A percentile compares a stretch with the other conserved stretches of the same genome.
These are phyloP conservation scores for Diabrotica virgifera DNA, from an alignment of 1,140 invertebrate species.

Conservation along the genomic window DNA sequence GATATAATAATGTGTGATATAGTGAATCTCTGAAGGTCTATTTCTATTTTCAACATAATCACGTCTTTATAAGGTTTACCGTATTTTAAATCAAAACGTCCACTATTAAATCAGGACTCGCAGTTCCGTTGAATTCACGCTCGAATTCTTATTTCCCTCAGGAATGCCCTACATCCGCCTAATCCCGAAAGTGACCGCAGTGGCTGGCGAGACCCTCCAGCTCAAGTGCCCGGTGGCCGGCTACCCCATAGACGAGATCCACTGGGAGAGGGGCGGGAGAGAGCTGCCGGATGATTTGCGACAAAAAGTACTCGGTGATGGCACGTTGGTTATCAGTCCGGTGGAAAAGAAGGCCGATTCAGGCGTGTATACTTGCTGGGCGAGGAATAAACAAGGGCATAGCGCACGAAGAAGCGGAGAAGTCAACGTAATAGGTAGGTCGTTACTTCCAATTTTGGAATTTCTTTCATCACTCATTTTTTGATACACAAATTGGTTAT, in stretches of 20 bases:
- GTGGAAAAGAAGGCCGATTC: slow-evolving; percentile 74
- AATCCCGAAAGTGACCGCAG: slow-evolving; percentile 81
- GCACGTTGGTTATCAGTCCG: slow-evolving; percentile 68
- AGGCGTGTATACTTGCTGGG: slow-evolving; percentile 75
- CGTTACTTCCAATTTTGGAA: not conserved
- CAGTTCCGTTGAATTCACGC: not conserved
- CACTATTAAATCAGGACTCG: not conserved
- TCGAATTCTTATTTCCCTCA: slow-evolving; percentile 42
- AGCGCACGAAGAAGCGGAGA: slow-evolving; percentile 68
- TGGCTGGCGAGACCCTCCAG: slow-evolving; percentile 73
- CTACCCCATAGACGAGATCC: slow-evolving; percentile 78
- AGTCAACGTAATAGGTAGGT: slow-evolving; percentile 71
- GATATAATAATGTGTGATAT: no score
- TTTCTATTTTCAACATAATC: no score
- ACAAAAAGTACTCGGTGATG: slow-evolving; percentile 72
- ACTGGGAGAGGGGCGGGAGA: slow-evolving; percentile 75
- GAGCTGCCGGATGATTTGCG: slow-evolving; percentile 77
- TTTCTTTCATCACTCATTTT: no score
- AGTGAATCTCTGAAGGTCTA: no score
- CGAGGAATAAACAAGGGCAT: slow-evolving; percentile 70
- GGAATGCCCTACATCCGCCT: slow-evolving; percentile 79
- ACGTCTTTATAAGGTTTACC: no score
- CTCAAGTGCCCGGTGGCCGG: slow-evolving; percentile 84
- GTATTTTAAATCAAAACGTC: not conserved
- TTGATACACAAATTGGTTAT: no score